Conservation (phyloP, 2,888 invertebrate genomes). For the Eristalis tenax region DNA sequence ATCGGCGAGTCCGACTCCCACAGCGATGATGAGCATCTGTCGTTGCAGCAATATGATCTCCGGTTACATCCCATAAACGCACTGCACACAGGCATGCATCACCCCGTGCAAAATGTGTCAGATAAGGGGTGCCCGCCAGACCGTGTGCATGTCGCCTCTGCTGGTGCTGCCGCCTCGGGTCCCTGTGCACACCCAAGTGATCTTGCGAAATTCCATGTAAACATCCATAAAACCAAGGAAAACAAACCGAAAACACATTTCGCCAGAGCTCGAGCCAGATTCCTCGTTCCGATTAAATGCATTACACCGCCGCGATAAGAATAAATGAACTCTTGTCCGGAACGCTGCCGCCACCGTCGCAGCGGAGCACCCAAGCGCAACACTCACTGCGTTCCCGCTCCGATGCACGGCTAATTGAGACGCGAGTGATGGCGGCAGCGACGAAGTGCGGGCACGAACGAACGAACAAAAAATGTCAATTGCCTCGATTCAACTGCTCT, state of each 20-base stretch:
- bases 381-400: background rate
- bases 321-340: constrained; percentile 62
- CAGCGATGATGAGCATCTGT: constrained; percentile 42
- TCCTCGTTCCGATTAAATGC: constrained; percentile 66
- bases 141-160: constrained; percentile 39
- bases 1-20: constrained; percentile 38
- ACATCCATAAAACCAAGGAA: constrained; percentile 47
- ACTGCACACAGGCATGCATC: constrained; percentile 16
- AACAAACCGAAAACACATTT: constrained; percentile 15
- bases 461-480: constrained; percentile 34
- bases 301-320: constrained; percentile 67
- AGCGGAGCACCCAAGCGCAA: background rate
- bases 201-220: constrained; percentile 69
- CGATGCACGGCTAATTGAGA: constrained; percentile 31
- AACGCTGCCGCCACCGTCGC: background rate
- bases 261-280: constrained; percentile 56
- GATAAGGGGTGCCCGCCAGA: constrained; percentile 57
- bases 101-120: constrained; percentile 21
- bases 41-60: constrained; percentile 44
- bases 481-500: constrained; percentile 2
- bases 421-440: background rate
- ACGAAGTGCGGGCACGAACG: background rate
- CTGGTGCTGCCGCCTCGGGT: background rate
- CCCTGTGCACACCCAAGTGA: constrained; percentile 32
- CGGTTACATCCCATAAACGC: constrained; percentile 61